phyloP scores from a whole-genome alignment of 2,113 vertebrate species.

The Eretmochelys imbricata region DNA sequence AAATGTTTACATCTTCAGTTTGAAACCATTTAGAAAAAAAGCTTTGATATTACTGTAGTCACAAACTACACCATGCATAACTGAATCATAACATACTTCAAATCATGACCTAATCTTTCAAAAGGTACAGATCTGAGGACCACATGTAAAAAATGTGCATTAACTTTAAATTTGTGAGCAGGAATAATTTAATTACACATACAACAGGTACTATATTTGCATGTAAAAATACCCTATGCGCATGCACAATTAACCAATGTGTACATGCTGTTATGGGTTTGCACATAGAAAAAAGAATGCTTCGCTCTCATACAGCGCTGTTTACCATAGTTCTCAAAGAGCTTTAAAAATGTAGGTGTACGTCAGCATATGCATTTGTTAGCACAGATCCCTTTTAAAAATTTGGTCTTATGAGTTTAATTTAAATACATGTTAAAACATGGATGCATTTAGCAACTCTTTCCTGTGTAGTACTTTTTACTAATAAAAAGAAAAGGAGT shows the following conservation, averaged over 20 bases:
- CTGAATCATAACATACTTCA: conserved; percentile 3
- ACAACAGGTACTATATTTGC: background rate
- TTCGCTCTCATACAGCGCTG: background rate
- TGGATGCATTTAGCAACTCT: background rate
- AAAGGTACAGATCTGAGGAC: background rate
- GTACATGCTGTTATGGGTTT: background rate
- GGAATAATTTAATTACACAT: background rate
- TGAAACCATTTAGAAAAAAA: conserved; percentile 26
- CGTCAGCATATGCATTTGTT: background rate
- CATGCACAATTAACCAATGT: background rate
- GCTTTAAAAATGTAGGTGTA: background rate
- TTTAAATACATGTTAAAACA: conserved; percentile 30
- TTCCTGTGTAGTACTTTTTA: background rate
- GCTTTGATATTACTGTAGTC: background rate
- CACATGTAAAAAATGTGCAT: background rate
- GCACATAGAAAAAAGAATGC: background rate
- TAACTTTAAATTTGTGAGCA: background rate
- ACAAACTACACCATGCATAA: background rate
- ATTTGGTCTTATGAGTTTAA: background rate
- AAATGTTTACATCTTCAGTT: background rate
- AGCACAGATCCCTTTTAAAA: background rate
- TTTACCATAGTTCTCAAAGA: background rate
- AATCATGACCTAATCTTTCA: conserved; percentile 10
- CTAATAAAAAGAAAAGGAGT: background rate
- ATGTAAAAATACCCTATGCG: background rate